phyloP scores from a whole-genome alignment of 2,797 vertebrate genomes.

The Pangasius mekongensis region DNA sequence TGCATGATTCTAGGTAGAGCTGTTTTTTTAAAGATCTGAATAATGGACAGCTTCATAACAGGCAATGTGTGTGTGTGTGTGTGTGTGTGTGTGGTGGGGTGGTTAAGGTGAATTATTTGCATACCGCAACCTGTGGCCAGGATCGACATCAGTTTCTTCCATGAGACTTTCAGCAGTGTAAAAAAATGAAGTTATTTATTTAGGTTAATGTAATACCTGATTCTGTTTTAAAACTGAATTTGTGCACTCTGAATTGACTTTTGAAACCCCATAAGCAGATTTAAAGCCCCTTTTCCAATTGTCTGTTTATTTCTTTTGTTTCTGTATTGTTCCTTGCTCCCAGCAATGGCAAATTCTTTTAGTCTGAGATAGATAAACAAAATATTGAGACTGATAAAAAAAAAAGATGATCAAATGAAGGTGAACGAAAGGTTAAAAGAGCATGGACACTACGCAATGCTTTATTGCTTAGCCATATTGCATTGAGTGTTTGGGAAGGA shows the following conservation, averaged over 20 bases:
- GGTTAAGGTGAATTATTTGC: background rate
- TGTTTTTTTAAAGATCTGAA: conserved; percentile 45
- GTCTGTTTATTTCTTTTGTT: conserved; percentile 30
- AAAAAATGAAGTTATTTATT: conserved; percentile 4
- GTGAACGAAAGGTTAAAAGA: conserved; percentile 61
- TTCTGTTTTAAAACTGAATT: background rate
- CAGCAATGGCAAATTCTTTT: conserved; percentile 20
- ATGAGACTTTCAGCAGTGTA: background rate
- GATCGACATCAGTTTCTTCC: background rate
- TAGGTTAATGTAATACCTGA: background rate
- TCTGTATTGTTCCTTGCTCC: conserved; percentile 9
- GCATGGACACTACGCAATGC: conserved; percentile 29
- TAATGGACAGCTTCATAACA: conserved; percentile 46
- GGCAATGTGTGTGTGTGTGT: background rate
- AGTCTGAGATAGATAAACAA: conserved; percentile 27
- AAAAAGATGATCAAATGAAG: conserved; percentile 53
- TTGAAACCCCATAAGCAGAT: background rate
- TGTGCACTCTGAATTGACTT: background rate
- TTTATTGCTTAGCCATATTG: conserved; percentile 36
- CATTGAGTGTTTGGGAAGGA: conserved; percentile 44
- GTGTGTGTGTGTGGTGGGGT: background rate
- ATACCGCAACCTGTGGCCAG: conserved; percentile 23
- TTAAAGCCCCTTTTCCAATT: conserved; percentile 2
- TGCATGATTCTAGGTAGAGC: conserved; percentile 58
- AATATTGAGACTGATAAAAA: conserved; percentile 12